A percentile compares a stretch with the other conserved stretches of the same genome.
phyloP scores from a whole-genome alignment of 2,797 vertebrate species.

The Pogoniulus pusillus region DNA sequence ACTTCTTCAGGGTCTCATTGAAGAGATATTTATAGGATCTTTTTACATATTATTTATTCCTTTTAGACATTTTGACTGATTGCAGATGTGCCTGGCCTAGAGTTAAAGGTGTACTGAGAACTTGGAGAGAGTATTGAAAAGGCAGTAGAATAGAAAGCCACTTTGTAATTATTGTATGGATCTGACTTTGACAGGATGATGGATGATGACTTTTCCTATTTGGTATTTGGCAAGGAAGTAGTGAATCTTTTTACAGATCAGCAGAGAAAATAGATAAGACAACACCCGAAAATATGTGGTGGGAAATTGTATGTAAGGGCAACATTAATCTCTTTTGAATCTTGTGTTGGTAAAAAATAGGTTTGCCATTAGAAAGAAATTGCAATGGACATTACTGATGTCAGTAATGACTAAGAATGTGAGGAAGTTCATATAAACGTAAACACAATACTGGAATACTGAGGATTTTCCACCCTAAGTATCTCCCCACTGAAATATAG shows the following conservation, averaged over 20 bases:
- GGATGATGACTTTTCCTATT: neutral
- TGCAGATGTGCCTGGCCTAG: neutral
- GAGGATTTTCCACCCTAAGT: neutral
- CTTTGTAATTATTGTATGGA: neutral
- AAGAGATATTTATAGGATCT: neutral
- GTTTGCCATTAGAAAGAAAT: no score
- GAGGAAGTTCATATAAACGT: neutral
- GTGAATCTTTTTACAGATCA: neutral
- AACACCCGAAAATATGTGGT: no score
- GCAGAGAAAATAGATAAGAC: no score
- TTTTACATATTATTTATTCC: neutral
- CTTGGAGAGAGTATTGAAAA: neutral
- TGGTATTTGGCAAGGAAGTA: neutral
- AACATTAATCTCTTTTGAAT: no score
- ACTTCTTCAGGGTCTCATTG: neutral
- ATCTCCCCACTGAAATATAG: neutral
- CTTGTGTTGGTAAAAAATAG: no score
- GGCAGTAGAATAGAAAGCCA: neutral
- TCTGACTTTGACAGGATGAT: neutral
- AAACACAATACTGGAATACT: neutral
- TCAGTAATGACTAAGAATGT: neutral
- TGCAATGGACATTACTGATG: neutral
- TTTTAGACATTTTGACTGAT: neutral
- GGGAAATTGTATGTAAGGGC: no score
- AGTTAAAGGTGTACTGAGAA: neutral